Conservation (phyloP, 2,797 vertebrate genomes). For the Varecia variegata region DNA sequence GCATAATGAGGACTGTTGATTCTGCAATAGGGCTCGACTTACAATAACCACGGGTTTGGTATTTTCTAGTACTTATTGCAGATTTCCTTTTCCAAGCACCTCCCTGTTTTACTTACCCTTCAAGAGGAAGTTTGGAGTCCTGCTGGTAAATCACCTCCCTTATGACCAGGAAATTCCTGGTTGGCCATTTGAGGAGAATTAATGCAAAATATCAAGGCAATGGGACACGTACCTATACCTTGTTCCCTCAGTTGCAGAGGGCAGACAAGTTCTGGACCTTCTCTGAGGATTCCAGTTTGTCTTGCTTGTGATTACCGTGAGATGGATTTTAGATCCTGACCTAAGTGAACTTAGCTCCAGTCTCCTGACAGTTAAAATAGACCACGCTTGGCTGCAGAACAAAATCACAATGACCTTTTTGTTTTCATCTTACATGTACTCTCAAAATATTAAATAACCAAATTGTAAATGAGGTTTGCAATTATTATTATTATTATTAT, state of each 20-base stretch:
- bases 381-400: not conserved
- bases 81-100: slow-evolving; percentile 41
- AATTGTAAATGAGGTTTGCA: not conserved
- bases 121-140: slow-evolving; percentile 17
- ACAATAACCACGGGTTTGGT: slow-evolving; percentile 29
- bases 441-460: not conserved
- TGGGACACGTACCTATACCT: not conserved
- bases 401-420: not conserved
- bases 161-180: slow-evolving; percentile 2
- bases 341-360: not conserved
- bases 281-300: not conserved
- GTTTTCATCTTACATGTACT: not conserved
- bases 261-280: not conserved
- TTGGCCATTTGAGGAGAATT: not conserved
- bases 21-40: slow-evolving; percentile 25
- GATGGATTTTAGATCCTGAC: not conserved
- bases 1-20: slow-evolving; percentile 14
- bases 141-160: not conserved
- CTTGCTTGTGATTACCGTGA: not conserved
- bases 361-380: not conserved
- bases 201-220: not conserved
- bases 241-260: not conserved
- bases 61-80: slow-evolving; percentile 44
- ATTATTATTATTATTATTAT: too few species aligned
- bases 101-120: slow-evolving; percentile 28